Evolutionary conservation across 2,888 invertebrate species (phyloP).

Genomic region (Cephus runcator): DNA sequence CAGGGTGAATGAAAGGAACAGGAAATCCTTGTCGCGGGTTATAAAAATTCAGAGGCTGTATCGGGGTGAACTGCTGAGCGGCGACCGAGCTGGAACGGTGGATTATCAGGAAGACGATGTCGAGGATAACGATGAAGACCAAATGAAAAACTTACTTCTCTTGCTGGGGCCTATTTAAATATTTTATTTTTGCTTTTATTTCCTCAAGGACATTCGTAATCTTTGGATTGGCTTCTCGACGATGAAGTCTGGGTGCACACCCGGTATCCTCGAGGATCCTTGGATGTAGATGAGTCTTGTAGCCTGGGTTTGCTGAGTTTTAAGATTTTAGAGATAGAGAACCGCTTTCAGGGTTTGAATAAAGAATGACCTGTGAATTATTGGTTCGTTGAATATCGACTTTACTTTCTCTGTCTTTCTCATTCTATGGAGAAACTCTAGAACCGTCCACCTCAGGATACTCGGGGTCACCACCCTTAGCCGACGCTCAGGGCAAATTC

Average conservation of each 20-base stretch:
- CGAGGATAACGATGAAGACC: neutral
- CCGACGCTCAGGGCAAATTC: neutral
- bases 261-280: too few relatives aligned
- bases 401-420: conserved; percentile 15
- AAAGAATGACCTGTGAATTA: conserved; percentile 40
- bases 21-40: too few relatives aligned
- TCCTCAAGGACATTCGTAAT: conserved; percentile 41
- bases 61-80: too few relatives aligned
- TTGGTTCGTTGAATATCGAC: conserved; percentile 37
- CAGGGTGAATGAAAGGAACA: too few relatives aligned
- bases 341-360: conserved; percentile 30
- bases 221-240: conserved; percentile 25
- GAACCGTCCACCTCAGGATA: neutral
- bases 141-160: too few relatives aligned
- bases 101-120: conserved; percentile 13
- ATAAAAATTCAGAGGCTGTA: too few relatives aligned
- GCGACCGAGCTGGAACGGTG: neutral
- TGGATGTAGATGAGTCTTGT: too few relatives aligned
- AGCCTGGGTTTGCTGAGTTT: too few relatives aligned
- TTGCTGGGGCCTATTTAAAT: conserved; percentile 38
- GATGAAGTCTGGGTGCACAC: neutral
- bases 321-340: too few relatives aligned
- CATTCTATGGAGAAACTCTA: neutral
- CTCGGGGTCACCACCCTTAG: conserved; percentile 6
- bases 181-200: conserved; percentile 46